Conservation (phyloP, 2,888 invertebrate genomes). For the Coelinius sp. region DNA sequence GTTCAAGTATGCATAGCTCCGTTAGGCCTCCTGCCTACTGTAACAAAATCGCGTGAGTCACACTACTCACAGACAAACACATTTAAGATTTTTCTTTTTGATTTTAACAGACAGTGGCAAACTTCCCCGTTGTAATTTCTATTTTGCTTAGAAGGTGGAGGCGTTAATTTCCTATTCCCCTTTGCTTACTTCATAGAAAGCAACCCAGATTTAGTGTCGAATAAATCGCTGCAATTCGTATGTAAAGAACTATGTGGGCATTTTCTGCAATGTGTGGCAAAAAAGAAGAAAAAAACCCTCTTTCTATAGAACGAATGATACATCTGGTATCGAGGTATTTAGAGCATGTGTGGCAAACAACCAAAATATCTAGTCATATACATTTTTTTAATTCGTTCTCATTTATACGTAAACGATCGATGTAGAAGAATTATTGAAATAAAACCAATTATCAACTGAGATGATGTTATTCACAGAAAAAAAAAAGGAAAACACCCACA, state of each 20-base stretch:
- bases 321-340: conserved; percentile 14
- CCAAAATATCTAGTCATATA: neutral
- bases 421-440: neutral
- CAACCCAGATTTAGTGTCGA: conserved; percentile 33
- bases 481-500: neutral
- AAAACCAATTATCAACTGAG: too few relatives aligned
- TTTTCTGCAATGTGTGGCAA: neutral
- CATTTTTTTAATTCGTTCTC: neutral
- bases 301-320: neutral
- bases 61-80: neutral
- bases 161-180: conserved; percentile 17
- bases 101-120: conserved; percentile 8
- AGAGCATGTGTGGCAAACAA: conserved; percentile 11
- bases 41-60: conserved; percentile 18
- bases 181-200: conserved; percentile 19
- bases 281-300: neutral
- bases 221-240: conserved; percentile 24
- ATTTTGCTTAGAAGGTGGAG: conserved; percentile 1
- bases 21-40: conserved; percentile 19
- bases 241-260: conserved; percentile 12
- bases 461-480: too few relatives aligned
- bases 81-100: neutral
- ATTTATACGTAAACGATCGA: neutral
- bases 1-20: conserved; percentile 17
- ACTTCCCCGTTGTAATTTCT: conserved; percentile 18